phyloP scores from a whole-genome alignment of 2,797 vertebrate genomes.

The Danio aesculapii region DNA sequence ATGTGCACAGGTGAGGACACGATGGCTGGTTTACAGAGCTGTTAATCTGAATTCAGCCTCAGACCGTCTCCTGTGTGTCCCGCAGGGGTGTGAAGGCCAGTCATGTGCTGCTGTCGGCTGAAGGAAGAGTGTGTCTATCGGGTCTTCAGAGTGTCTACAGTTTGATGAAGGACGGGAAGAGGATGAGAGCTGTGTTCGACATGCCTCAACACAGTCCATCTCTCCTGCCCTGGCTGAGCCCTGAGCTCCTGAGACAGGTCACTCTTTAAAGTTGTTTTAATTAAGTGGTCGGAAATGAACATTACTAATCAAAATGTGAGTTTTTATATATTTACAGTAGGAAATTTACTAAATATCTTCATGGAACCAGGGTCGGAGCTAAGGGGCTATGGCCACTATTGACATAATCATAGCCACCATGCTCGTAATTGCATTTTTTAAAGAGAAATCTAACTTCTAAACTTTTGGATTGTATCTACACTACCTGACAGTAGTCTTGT shows the following conservation, averaged over 20 bases:
- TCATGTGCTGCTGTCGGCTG: constrained; percentile 94
- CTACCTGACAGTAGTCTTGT: too few relatives aligned
- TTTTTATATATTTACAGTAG: too few relatives aligned
- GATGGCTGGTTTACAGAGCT: background rate
- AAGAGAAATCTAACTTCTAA: too few relatives aligned
- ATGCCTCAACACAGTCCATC: constrained; percentile 94
- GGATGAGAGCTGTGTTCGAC: constrained; percentile 88
- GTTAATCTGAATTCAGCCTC: background rate
- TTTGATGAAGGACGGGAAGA: constrained; percentile 91
- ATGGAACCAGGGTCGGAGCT: too few relatives aligned
- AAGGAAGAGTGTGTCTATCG: constrained; percentile 93
- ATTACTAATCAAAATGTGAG: too few relatives aligned
- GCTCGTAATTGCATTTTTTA: too few relatives aligned
- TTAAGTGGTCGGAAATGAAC: too few relatives aligned
- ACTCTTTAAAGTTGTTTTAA: background rate
- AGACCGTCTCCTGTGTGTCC: background rate
- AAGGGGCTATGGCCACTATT: too few relatives aligned
- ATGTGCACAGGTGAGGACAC: constrained; percentile 89
- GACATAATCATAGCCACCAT: too few relatives aligned
- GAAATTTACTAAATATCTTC: too few relatives aligned
- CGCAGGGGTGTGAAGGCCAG: constrained; percentile 95
- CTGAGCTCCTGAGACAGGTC: constrained; percentile 96
- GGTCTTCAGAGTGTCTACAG: constrained; percentile 93
- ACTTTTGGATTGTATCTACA: too few relatives aligned
- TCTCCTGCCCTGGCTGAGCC: constrained; percentile 97